Base-by-base conservation (phyloP, 2,797 vertebrate genomes). In the Streptopelia turtur region DNA sequence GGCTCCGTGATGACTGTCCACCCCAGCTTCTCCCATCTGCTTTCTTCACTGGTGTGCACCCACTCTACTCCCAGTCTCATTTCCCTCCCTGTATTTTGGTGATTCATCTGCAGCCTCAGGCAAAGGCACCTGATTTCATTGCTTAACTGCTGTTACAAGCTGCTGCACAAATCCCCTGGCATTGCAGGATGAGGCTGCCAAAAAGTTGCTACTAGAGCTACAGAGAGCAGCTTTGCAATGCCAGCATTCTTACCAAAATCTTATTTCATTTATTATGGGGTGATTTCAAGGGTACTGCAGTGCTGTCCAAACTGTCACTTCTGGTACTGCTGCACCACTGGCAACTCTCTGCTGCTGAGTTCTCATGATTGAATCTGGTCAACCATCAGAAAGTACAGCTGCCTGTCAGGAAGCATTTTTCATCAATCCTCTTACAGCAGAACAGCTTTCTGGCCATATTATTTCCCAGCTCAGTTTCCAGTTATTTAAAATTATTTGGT, bases 141-240 rank as follows among this genome's bases (percentile, higher is more conserved):
- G 91, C 95, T 88, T 92, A 93, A 96, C 80, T 90, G 80, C 90
- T 87, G 64, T 82, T 96, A 96, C 89, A 96, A 95, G 96, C 81
- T 87, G 69, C 92, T 95, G 95, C 96, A 95, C 94, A 96, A 94
- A 90, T 94, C 90, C 85, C 90, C 71, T n/a, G 69, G 86, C 87
- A 69, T 1, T 72, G 72, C 72, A 76, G 65, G 28, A 71, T 57
- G 37, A 88, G 27, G 60, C 64, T 87, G 92, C 90, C 93, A 96
- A 50, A 31, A 52, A 12, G 61, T 43, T 95, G 88, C 77, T 87
- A 53, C 61, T 63, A 70, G 35, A 92, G 78, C 41, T 87, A 60
- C 22, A 66, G 56, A 37, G 18, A 88, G 31, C 30, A 52, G 71
- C 75, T 72, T 37, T 84, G 66, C 33, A 68, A 52, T 43, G 68